These are phyloP conservation scores for Pherbina coryleti DNA, from an alignment of 2,888 invertebrate species.

Conservation along the genomic window DNA sequence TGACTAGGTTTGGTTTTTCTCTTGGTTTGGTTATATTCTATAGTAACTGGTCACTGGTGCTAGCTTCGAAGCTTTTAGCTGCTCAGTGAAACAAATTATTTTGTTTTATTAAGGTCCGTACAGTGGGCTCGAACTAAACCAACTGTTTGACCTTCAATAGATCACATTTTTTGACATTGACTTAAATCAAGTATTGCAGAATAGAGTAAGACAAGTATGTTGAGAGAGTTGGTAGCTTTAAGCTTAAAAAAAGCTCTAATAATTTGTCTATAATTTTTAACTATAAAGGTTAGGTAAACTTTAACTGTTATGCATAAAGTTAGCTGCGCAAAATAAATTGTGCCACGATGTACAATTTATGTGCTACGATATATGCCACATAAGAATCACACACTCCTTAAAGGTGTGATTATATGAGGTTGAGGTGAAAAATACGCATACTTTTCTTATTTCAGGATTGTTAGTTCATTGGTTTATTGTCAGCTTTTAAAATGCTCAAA, in stretches of 20 bases:
- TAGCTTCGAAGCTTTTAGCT: too few species aligned
- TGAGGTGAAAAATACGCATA: too few species aligned
- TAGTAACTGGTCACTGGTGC: too few species aligned
- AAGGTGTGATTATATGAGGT: too few species aligned
- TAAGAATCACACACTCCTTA: too few species aligned
- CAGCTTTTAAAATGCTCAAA: too few species aligned
- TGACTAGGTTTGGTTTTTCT: too few species aligned
- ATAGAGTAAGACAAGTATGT: not conserved
- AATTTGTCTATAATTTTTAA: not conserved
- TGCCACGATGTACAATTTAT: not conserved
- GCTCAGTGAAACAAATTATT: too few species aligned
- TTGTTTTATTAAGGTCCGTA: not conserved
- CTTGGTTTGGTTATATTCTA: too few species aligned
- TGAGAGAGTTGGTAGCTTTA: not conserved
- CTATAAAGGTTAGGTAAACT: not conserved
- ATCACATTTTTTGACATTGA: constrained; percentile 69
- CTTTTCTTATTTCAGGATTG: too few species aligned
- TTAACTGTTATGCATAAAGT: not conserved
- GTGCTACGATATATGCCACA: too few species aligned
- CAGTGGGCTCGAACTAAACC: not conserved
- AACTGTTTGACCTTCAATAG: constrained; percentile 65
- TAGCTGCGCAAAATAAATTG: not conserved
- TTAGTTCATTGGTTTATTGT: too few species aligned
- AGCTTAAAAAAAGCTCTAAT: not conserved
- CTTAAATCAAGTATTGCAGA: constrained; percentile 53